A percentile compares a stretch with the other conserved stretches of the same genome.
Conservation (phyloP, 2,888 invertebrate species). For the Torymus aiolomorphi region DNA sequence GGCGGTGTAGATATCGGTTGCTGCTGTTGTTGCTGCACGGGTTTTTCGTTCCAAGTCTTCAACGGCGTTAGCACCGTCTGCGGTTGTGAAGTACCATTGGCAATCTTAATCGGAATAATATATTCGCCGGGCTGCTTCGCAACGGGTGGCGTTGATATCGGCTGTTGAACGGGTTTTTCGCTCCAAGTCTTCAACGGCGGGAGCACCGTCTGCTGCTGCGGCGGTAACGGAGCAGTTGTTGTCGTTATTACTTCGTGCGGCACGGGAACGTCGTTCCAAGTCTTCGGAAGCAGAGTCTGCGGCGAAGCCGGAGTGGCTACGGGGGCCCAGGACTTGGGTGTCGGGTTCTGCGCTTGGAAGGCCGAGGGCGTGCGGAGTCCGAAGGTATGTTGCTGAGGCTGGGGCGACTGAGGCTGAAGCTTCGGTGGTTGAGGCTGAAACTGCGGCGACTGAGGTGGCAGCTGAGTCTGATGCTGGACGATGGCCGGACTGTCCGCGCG, state of each 20-base stretch:
- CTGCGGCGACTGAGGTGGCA: not conserved
- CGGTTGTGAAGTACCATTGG: too few species aligned
- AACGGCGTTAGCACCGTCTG: too few species aligned
- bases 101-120: not conserved
- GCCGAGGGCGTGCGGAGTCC: conserved; percentile 65
- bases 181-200: conserved; percentile 8
- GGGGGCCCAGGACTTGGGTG: conserved; percentile 75
- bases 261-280: not conserved
- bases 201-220: too few species aligned
- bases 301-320: too few species aligned
- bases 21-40: not conserved
- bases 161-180: not conserved
- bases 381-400: conserved; percentile 63
- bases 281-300: not conserved
- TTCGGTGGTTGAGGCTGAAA: conserved; percentile 19
- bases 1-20: too few species aligned
- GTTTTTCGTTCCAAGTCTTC: too few species aligned
- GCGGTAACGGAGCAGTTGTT: too few species aligned
- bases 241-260: not conserved
- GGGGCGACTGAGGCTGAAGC: not conserved
- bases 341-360: conserved; percentile 9
- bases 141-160: not conserved
- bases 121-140: not conserved
- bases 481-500: not conserved
- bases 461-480: conserved; percentile 51